Base-by-base conservation (phyloP, 2,797 vertebrate genomes). In the Rousettus madagascariensis region DNA sequence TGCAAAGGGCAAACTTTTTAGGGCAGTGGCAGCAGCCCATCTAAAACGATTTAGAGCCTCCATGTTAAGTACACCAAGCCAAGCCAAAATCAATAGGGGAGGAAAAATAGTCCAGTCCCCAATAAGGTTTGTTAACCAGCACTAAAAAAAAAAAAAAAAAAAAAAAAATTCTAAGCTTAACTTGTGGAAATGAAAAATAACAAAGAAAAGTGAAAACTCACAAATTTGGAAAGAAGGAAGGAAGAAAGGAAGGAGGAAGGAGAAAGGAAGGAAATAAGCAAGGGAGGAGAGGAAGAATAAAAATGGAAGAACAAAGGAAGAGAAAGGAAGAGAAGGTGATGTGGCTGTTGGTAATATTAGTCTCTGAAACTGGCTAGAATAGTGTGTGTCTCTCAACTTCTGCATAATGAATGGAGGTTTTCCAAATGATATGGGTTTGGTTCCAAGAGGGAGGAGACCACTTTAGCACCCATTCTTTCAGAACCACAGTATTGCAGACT, bases 351-450 rank as follows among this genome's bases (percentile, higher is more conserved):
- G 65, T 71, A 83, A 69, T 51, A 49, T 77, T 46, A 77, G 90
- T 92, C 49, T 95, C 55, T 75, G 86, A 95, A 90, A 69, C 59
- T 68, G 95, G 94, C 83, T 95, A 86, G 93, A 93, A 80, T 66
- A 38, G 5, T 75, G 72, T 68, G 80, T n/a, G 17, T 96, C 69
- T 78, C 95, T 96, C 71, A 92, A 92, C 72, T 91, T 96, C 85
- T n/a, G 87, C 88, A 72, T 90, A 63, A 95, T 95, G 97, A 97
- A 96, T 96, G 96, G 96, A 98, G 95, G 79, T 95, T 94, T 98
- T 82, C 93, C 96, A 98, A 98, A 98, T 98, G 97, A 98, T 61
- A 98, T 17, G 93, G 97, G 91, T 90, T 96, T 77, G 91, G 90
- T 97, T 98, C 93, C 97, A 98, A 97, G 90, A 49, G 94, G 89